Conservation (phyloP, 1,140 invertebrate species). For the Scaptomyza montana region DNA sequence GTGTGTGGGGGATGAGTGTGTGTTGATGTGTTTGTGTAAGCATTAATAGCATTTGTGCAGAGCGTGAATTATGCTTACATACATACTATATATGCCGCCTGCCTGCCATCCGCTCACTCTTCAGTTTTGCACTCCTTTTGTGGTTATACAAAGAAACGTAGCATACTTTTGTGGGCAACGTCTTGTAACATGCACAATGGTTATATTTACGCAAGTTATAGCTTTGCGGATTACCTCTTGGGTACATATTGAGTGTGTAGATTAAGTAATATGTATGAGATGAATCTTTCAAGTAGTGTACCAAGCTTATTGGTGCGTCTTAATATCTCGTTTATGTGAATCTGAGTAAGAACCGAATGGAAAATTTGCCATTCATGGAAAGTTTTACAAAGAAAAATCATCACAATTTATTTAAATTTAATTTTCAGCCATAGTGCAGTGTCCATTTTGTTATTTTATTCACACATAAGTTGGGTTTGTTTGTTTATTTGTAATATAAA, state of each 20-base stretch:
- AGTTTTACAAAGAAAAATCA: not conserved
- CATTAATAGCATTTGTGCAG: slow-evolving; percentile 74
- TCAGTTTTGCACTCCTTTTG: slow-evolving; percentile 9
- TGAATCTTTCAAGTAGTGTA: not conserved
- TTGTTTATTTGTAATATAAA: slow-evolving; percentile 65
- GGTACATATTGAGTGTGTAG: not conserved
- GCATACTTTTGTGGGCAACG: slow-evolving; percentile 62
- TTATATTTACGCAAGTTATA: not conserved
- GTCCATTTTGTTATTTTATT: slow-evolving; percentile 29
- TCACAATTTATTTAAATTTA: slow-evolving; percentile 10
- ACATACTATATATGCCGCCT: slow-evolving; percentile 53
- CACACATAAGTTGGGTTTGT: slow-evolving; percentile 52
- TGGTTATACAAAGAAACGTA: slow-evolving; percentile 47
- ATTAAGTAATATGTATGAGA: not conserved
- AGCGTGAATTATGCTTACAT: slow-evolving; percentile 54
- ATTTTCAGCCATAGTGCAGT: slow-evolving; percentile 18
- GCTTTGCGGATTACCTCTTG: not conserved
- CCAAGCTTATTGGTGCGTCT: too few species aligned
- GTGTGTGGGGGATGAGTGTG: not conserved
- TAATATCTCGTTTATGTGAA: too few species aligned
- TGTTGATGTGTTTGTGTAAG: slow-evolving; percentile 42
- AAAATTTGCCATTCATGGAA: not conserved
- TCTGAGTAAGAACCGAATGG: too few species aligned
- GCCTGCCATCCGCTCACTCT: not conserved
- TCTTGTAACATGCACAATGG: slow-evolving; percentile 13